A percentile compares a stretch with the other conserved stretches of the same genome.
phyloP scores from a whole-genome alignment of 2,113 vertebrate genomes.

The Bungarus multicinctus region DNA sequence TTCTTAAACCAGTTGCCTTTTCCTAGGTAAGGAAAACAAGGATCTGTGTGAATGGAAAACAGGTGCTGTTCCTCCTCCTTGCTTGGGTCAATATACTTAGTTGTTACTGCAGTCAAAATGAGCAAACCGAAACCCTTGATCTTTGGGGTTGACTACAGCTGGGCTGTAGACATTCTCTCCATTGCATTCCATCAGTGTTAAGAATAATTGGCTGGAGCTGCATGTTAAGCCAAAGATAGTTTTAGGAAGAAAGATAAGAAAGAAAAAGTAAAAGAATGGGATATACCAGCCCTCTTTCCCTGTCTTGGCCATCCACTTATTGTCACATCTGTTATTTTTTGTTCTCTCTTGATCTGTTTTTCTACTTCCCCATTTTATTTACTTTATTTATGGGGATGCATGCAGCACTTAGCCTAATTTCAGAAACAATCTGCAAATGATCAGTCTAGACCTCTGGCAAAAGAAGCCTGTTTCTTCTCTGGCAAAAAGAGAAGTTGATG shows the following conservation, averaged over 20 bases:
- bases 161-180: too few relatives aligned
- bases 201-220: not conserved
- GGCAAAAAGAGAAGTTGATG: not conserved
- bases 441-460: not conserved
- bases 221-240: too few relatives aligned
- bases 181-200: not conserved
- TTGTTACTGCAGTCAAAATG: not conserved
- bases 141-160: not conserved
- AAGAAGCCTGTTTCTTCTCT: not conserved
- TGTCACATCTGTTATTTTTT: not conserved
- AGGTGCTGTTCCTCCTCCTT: too few relatives aligned
- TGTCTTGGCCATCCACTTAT: not conserved
- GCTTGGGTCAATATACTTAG: not conserved
- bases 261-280: not conserved
- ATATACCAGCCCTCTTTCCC: not conserved
- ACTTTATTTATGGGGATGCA: not conserved
- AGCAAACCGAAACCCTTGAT: not conserved
- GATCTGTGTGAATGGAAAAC: not conserved
- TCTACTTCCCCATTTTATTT: not conserved
- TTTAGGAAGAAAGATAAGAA: not conserved
- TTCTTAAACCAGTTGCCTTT: not conserved
- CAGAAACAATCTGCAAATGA: not conserved
- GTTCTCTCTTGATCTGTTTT: not conserved
- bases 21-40: not conserved
- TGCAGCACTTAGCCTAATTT: not conserved